Evolutionary conservation across 92 coral and sea anemone genomes (phyloP), one percentile per base, ranked within the genome.

Genomic region (Porites lobata): DNA sequence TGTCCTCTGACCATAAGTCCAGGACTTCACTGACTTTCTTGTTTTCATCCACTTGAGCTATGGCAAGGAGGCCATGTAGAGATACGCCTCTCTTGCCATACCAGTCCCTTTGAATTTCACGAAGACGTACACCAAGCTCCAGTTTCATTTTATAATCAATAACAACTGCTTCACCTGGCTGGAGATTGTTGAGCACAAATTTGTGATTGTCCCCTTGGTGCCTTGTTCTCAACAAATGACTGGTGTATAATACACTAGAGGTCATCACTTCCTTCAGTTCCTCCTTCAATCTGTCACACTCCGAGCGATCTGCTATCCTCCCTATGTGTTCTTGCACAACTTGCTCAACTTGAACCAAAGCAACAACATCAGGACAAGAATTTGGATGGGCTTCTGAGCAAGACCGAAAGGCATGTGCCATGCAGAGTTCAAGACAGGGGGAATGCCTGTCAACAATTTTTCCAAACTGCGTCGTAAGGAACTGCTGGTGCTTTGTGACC

Each of bases 1-100:
- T 57, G 63, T 57, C 63, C 63, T 57, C 63, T 10, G 13, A 57
- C 63, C 63, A 57, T 10, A 57, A 15, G 63, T 57, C 63, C 6
- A 38, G 6, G 47, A 38, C 47, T 38, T 38, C 47, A 38, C 47
- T 38, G 47, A 38, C 47, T 38, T 38, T 38, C 47, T 38, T 38
- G 47, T 38, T 38, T 38, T 38, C 47, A 38, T 38, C 6, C 47
- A 38, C 47, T 38, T 38, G 47, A 38, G 47, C 90, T 9, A 85
- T 72, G 1, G 79, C 83, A 71, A 24, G 79, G 61, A 90, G 85
- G 0, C 93, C 90, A 85, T 72, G 83, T 1, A 90, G 83, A 3
- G 93, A 90, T 19, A 90, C 69, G 19, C 90, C 93, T 19, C 87
- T 69, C 65, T 90, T 90, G 4, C 93, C 93, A 79, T 90, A 90